These are phyloP conservation scores for Enteromius radiatus DNA, from an alignment of 2,797 vertebrate species.

Conservation along the genomic window DNA sequence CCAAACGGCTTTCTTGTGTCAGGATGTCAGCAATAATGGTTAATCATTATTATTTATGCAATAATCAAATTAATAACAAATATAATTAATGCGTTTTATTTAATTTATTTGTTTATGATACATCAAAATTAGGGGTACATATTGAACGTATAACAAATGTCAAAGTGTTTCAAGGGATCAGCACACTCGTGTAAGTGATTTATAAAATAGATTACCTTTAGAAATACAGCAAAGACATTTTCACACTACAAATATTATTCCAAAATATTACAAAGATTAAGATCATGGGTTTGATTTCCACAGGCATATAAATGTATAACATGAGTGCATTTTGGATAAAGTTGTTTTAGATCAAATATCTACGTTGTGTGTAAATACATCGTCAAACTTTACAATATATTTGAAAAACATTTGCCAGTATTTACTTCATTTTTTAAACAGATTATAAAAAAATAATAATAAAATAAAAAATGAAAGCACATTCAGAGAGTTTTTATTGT, in stretches of 20 bases:
- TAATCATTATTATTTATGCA: neutral
- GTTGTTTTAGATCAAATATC: neutral
- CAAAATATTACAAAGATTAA: too few relatives aligned
- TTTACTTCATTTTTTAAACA: neutral
- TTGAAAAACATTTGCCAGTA: neutral
- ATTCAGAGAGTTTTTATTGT: slow-evolving; percentile 5
- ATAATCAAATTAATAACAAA: neutral
- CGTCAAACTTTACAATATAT: neutral
- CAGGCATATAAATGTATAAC: neutral
- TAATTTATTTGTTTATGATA: neutral
- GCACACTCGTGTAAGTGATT: neutral
- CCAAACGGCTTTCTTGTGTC: too few relatives aligned
- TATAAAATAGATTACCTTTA: too few relatives aligned
- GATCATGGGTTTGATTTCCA: neutral
- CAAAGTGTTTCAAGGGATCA: neutral
- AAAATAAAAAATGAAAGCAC: neutral
- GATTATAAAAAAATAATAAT: neutral
- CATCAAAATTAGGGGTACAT: neutral
- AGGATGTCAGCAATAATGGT: neutral
- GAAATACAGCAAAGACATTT: neutral
- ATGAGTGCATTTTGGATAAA: neutral
- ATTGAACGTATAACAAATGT: neutral
- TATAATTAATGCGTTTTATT: neutral
- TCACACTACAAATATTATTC: neutral
- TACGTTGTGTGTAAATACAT: neutral